A percentile compares a stretch with the other conserved stretches of the same genome.
phyloP scores from a whole-genome alignment of 1,140 invertebrate genomes.

The Drosophila bocqueti region DNA sequence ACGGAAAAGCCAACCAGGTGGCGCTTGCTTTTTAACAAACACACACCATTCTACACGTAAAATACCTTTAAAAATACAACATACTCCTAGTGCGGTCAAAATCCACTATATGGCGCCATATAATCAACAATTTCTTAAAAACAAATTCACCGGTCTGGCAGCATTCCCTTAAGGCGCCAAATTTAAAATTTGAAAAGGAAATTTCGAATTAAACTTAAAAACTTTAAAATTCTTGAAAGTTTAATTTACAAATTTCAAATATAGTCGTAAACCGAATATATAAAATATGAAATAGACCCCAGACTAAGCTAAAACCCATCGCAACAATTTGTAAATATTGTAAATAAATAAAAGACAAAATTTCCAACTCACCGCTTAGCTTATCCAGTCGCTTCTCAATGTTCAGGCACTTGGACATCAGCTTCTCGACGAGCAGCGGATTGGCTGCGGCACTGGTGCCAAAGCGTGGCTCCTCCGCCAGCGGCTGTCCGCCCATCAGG shows the following conservation, averaged over 20 bases:
- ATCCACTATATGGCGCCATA: background rate
- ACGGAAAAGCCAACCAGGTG: background rate
- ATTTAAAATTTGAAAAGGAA: background rate
- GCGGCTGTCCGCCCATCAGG: conserved; percentile 49
- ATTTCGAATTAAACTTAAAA: background rate
- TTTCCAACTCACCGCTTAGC: conserved; percentile 60
- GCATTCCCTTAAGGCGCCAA: background rate
- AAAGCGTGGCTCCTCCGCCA: conserved; percentile 72
- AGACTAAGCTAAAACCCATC: background rate
- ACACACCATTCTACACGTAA: background rate
- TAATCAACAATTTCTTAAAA: too few species aligned
- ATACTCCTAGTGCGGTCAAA: background rate
- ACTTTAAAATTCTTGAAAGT: background rate
- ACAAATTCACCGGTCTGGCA: background rate
- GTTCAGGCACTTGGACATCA: conserved; percentile 79
- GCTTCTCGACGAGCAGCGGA: conserved; percentile 80
- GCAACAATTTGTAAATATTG: background rate
- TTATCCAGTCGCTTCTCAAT: conserved; percentile 70
- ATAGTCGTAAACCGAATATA: background rate
- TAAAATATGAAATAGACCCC: too few species aligned
- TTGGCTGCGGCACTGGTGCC: conserved; percentile 79
- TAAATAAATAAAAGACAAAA: background rate
- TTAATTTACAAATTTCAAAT: background rate
- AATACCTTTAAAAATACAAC: background rate
- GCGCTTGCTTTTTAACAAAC: background rate